Evolutionary conservation across 2,888 invertebrate genomes (phyloP).

Genomic region (Drosophila imparisetae): DNA sequence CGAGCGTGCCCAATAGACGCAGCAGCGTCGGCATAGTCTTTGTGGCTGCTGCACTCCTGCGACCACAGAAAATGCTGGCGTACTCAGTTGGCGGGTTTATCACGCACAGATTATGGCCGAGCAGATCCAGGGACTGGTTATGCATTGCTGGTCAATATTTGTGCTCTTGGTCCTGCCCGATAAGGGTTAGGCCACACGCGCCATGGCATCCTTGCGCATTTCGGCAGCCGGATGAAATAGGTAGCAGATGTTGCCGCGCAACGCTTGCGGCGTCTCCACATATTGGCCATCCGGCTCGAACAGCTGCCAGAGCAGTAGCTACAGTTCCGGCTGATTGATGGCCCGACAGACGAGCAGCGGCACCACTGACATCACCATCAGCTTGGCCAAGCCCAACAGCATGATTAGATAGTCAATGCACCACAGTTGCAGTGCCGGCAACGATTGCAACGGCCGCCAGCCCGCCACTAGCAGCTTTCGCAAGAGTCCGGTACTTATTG

Average conservation of each 20-base stretch:
- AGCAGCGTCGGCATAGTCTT: slow-evolving; percentile 69
- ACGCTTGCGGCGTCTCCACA: slow-evolving; percentile 57
- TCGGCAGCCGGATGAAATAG: slow-evolving; percentile 71
- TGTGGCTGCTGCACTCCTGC: slow-evolving; percentile 10
- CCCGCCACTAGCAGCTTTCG: slow-evolving; percentile 64
- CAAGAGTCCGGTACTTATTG: slow-evolving; percentile 75
- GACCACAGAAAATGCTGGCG: slow-evolving; percentile 66
- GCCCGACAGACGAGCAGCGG: slow-evolving; percentile 69
- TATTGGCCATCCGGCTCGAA: slow-evolving; percentile 73
- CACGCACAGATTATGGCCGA: slow-evolving; percentile 76
- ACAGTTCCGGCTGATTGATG: slow-evolving; percentile 26
- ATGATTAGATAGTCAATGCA: slow-evolving; percentile 77
- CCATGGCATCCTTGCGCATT: slow-evolving; percentile 73
- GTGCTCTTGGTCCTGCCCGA: slow-evolving; percentile 51
- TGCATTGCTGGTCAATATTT: slow-evolving; percentile 64
- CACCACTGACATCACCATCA: slow-evolving; percentile 75
- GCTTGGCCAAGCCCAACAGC: slow-evolving; percentile 72
- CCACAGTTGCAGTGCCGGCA: slow-evolving; percentile 47
- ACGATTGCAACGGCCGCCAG: slow-evolving; percentile 23
- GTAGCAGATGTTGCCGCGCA: slow-evolving; percentile 80
- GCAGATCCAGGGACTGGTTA: slow-evolving; percentile 64
- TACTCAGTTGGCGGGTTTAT: slow-evolving; percentile 63
- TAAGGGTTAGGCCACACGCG: slow-evolving; percentile 73
- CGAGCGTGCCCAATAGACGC: slow-evolving; percentile 71
- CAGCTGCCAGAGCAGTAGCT: slow-evolving; percentile 65